phyloP scores from a whole-genome alignment of 2,888 invertebrate genomes.

The Nephrotoma appendiculata region DNA sequence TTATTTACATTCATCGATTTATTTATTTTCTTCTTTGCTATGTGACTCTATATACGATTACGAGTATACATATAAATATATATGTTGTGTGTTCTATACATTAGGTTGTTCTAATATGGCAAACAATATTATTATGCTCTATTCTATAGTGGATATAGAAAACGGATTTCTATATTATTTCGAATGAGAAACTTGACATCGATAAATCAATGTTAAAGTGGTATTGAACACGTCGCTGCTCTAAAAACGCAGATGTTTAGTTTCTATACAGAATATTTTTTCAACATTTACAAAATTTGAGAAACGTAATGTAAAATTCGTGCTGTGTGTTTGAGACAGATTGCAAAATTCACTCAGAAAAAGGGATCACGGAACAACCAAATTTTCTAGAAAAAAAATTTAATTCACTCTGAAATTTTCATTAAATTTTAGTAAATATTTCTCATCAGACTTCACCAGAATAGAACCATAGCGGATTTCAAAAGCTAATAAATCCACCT shows the following conservation, averaged over 20 bases:
- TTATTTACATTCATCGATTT: not conserved
- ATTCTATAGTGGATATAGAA: not conserved
- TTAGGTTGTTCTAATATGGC: not conserved
- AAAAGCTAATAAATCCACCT: too few species aligned
- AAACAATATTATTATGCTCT: not conserved
- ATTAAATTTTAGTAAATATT: too few species aligned
- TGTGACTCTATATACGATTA: not conserved
- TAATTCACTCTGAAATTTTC: too few species aligned
- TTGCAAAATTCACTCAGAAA: too few species aligned
- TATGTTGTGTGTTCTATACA: not conserved
- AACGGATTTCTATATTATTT: not conserved
- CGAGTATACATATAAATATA: too few species aligned
- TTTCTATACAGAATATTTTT: not conserved
- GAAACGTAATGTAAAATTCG: too few species aligned
- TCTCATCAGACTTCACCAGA: too few species aligned
- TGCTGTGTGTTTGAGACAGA: too few species aligned
- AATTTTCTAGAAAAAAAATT: too few species aligned
- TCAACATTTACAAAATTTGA: too few species aligned
- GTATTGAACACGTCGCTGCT: not conserved
- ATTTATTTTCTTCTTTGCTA: not conserved
- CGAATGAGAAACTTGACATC: not conserved
- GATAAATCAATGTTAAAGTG: not conserved
- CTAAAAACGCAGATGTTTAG: not conserved
- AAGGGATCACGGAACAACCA: too few species aligned
- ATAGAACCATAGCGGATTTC: too few species aligned